Base-by-base conservation (phyloP, 2,797 vertebrate species). In the Pangasius djambal region DNA sequence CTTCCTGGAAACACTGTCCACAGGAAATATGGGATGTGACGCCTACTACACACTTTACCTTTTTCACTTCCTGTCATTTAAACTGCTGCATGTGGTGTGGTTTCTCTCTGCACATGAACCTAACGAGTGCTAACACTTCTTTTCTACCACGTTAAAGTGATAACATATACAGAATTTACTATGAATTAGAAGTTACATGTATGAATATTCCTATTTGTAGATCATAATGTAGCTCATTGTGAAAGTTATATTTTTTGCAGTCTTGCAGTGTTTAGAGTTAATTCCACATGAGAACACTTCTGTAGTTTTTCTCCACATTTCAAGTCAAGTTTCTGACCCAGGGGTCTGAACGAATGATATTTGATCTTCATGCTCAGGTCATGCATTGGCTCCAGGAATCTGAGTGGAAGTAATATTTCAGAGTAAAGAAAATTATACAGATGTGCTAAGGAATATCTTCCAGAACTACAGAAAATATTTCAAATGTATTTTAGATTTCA, bases 11-110 rank as follows among this genome's bases (percentile, higher is more conserved):
- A 89, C 86, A 48, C 57, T 88, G 86, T 83, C 90, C 88, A 89
- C 86, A 84, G 90, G 90, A 91, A 89, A 83, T 83, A 89, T 70
- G 84, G 88, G 90, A 89, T 78, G 88, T 89, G 91, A 90, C 87
- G 86, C 77, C 83, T 84, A 31, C 59, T 83, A 69, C 65, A 40
- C 65, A 61, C 48, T 89, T 90, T 82, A 88, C 88, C 88, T 88
- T 70, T 90, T 77, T 91, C 87, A 89, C 90, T 91, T 91, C 91
- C 89, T 91, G 90, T 55, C 65, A 44, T 85, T 44, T 85, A 55
- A 50, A 55, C 40, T 50, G 55, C 28, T 59, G 31, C 31, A 44
- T 72, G 61, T 44, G 5, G n/a, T 84, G 22, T 34, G 70, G 61
- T 88, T 85, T 85, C 63, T 81, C 61, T 89, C 52, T 72, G 79